Conservation (phyloP, 2,113 vertebrate species). For the Strigops habroptila region DNA sequence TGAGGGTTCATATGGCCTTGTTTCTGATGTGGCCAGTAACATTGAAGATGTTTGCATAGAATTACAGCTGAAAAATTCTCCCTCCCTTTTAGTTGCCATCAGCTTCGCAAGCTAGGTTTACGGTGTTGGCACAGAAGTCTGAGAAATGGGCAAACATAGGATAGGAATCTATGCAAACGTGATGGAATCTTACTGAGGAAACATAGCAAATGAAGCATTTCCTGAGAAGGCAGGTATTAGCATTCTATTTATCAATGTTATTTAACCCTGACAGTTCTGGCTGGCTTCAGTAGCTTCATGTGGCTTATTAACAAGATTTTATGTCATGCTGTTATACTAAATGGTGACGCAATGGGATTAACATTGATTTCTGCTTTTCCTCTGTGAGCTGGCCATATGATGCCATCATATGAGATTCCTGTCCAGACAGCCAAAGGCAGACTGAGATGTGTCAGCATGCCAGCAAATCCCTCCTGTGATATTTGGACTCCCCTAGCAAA, state of each 20-base stretch:
- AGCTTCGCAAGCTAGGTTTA: rapidly evolving
- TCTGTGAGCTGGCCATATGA: not conserved
- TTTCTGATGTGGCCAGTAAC: not conserved
- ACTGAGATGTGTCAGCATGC: not conserved
- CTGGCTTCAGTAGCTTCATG: not conserved
- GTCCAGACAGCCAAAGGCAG: not conserved
- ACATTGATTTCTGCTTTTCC: not conserved
- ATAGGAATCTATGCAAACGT: not conserved
- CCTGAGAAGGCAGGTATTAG: not conserved
- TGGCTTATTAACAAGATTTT: not conserved
- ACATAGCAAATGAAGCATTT: not conserved
- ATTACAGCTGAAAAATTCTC: not conserved
- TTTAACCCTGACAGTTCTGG: rapidly evolving
- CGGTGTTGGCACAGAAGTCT: not conserved
- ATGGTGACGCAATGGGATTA: not conserved
- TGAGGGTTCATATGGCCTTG: not conserved
- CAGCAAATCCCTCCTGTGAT: not conserved
- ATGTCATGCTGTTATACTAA: not conserved
- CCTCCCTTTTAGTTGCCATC: not conserved
- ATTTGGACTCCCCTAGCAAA: not conserved
- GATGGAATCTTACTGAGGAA: not conserved
- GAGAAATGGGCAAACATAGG: not conserved
- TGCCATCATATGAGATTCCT: not conserved
- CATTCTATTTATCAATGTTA: not conserved
- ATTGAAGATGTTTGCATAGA: not conserved